Conservation (phyloP, 2,797 vertebrate species). For the Acropternis orthonyx region DNA sequence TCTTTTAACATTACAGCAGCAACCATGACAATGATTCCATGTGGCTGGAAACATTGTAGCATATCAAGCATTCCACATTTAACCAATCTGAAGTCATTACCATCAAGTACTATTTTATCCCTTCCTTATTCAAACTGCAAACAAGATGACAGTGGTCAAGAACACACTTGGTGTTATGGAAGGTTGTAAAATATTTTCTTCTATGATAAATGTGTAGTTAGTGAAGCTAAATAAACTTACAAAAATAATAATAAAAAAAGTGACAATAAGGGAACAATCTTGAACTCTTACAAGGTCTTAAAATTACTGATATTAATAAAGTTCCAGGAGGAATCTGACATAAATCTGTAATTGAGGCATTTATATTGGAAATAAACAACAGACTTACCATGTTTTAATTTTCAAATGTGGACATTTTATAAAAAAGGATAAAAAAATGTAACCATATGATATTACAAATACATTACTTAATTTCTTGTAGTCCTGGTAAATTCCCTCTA, state of each 20-base stretch:
- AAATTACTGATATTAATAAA: neutral
- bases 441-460: neutral
- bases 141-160: neutral
- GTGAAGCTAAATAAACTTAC: neutral
- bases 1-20: constrained; percentile 1
- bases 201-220: neutral
- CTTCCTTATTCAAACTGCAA: neutral
- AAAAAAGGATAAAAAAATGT: neutral
- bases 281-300: neutral
- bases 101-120: neutral
- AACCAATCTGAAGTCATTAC: neutral
- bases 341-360: neutral
- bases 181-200: neutral
- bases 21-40: neutral
- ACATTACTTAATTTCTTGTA: neutral
- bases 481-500: neutral
- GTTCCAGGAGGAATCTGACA: neutral
- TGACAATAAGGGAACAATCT: neutral
- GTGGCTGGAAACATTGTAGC: constrained; percentile 16
- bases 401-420: neutral
- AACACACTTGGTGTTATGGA: neutral
- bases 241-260: neutral
- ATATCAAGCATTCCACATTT: neutral
- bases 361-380: neutral
- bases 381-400: neutral